Base-by-base conservation (phyloP, 1,140 invertebrate genomes). In the Trialeurodes vaporariorum region DNA sequence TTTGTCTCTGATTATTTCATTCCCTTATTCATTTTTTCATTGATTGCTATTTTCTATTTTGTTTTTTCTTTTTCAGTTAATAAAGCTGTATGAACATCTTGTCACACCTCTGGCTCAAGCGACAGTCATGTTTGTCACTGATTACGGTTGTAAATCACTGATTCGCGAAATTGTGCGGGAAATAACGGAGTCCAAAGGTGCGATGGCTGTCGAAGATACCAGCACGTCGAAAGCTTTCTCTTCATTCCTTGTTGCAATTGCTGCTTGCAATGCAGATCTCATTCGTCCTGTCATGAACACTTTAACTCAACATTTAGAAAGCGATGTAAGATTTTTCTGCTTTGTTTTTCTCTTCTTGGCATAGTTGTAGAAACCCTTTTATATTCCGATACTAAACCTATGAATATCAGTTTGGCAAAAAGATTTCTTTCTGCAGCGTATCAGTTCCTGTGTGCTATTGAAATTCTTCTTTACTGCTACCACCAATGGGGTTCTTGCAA, bases 21-120 rank as follows among this genome's bases (percentile, higher is more conserved):
- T n/a, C n/a, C n/a, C n/a, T n/a, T n/a, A n/a, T n/a, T n/a, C n/a
- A n/a, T n/a, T n/a, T n/a, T n/a, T n/a, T n/a, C n/a, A n/a, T n/a
- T n/a, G n/a, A n/a, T n/a, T n/a, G n/a, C n/a, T n/a, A n/a, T n/a
- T n/a, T n/a, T n/a, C n/a, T n/a, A n/a, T n/a, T n/a, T n/a, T n/a
- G n/a, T n/a, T n/a, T n/a, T n/a, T n/a, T 68, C 62, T 74, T 70
- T 72, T 76, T 68, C 81, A 93, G 85, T 75, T 91, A 59, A 78
- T 92, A 5, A 88, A 90, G 79, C 83, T 86, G 68, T 84, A 84
- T 74, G 90, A 93, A 71, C 83, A 86, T 76, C 77, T 90, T 34
- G 84, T 85, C 0, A 76, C 77, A 49, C 83, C 85, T n/a, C 82
- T 91, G 69, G 86, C 86, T 25, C 78, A 83, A 70, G 86, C 85